Percentiles rank a stretch among this genome's conserved stretches.
These are phyloP conservation scores for Glaucomys volans DNA, from an alignment of 2,113 vertebrate genomes.

Conservation along the genomic window DNA sequence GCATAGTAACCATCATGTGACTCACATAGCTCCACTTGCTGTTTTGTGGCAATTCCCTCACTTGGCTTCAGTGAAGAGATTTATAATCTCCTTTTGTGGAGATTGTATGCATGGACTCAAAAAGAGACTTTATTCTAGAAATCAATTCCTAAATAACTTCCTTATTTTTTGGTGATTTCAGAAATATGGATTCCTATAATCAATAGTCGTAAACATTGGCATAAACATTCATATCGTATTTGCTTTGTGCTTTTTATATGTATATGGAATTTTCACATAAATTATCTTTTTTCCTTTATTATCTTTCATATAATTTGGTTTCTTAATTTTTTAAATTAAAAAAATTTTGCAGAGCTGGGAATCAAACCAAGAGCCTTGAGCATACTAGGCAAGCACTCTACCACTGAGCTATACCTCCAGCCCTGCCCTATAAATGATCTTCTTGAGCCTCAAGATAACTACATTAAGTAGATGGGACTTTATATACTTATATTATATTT, in stretches of 20 bases:
- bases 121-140: neutral
- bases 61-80: neutral
- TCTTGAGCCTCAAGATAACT: conserved; percentile 21
- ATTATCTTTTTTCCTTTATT: neutral
- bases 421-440: neutral
- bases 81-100: neutral
- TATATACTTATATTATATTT: neutral
- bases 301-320: too few species aligned
- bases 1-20: neutral
- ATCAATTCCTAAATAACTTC: neutral
- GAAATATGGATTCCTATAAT: neutral
- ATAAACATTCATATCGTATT: neutral
- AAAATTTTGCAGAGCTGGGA: too few species aligned
- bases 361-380: too few species aligned
- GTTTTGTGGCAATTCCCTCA: neutral
- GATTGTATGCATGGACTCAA: neutral
- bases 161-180: neutral
- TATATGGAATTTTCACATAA: conserved; percentile 2
- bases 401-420: too few species aligned
- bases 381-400: too few species aligned
- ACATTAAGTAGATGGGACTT: neutral
- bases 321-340: too few species aligned
- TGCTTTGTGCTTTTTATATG: conserved; percentile 9
- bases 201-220: neutral
- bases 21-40: fast-evolving